Percentiles rank a stretch among this genome's conserved stretches.
Evolutionary conservation across 2,113 vertebrate genomes (phyloP).

Genomic region (Grallaria varia): DNA sequence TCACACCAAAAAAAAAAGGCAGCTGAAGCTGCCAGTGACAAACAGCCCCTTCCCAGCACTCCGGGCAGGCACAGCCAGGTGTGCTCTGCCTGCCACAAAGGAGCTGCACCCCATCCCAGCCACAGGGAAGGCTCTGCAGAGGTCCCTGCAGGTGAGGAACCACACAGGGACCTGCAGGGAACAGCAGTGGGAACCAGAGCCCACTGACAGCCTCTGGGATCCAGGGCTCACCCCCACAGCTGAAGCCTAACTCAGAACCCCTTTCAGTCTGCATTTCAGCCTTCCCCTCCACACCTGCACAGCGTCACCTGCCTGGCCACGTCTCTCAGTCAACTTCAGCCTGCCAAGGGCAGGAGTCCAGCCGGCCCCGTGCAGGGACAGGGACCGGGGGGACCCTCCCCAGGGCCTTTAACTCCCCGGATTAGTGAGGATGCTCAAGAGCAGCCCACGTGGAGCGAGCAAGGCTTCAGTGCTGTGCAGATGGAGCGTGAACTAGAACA

Average conservation of each 20-base stretch:
- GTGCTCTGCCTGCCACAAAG: not conserved
- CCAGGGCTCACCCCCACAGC: rapidly evolving
- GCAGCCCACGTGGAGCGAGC: rapidly evolving
- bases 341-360: not conserved
- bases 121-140: rapidly evolving
- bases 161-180: rapidly evolving
- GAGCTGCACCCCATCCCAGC: not conserved
- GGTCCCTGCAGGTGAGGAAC: rapidly evolving
- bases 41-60: not conserved
- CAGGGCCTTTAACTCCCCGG: not conserved
- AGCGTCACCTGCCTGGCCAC: not conserved
- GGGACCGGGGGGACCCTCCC: no score
- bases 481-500: not conserved
- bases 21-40: not conserved
- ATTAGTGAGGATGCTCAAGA: not conserved
- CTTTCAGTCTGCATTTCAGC: not conserved
- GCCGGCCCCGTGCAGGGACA: not conserved
- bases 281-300: not conserved
- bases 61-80: not conserved
- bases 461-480: not conserved
- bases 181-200: not conserved
- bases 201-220: rapidly evolving
- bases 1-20: not conserved
- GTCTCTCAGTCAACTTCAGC: not conserved
- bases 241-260: not conserved